phyloP scores from a whole-genome alignment of 2,888 invertebrate species.

The Rhingia rostrata region DNA sequence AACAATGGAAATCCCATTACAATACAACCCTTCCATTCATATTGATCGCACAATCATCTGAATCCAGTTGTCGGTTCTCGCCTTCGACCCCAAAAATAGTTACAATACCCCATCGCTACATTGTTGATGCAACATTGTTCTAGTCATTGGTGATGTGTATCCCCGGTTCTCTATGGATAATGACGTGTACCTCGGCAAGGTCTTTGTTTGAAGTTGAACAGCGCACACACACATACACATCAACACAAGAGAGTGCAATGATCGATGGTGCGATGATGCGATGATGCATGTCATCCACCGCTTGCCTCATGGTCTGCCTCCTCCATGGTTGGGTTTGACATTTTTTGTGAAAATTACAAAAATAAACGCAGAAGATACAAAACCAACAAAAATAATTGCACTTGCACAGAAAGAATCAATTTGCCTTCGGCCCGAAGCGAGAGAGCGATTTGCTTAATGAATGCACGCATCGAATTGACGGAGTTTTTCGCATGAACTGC shows the following conservation, averaged over 20 bases:
- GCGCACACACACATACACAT: neutral
- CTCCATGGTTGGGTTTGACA: slow-evolving; percentile 27
- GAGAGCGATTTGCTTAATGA: slow-evolving; percentile 54
- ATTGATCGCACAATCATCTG: too few species aligned
- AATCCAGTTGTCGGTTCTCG: too few species aligned
- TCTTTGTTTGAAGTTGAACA: slow-evolving; percentile 21
- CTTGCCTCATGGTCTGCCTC: neutral
- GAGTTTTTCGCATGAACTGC: slow-evolving; percentile 33
- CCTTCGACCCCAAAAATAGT: too few species aligned
- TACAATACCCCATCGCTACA: too few species aligned
- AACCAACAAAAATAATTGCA: neutral
- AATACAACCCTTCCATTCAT: too few species aligned
- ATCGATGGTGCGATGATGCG: slow-evolving; percentile 64
- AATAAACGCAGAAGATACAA: slow-evolving; percentile 43
- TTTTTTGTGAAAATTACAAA: slow-evolving; percentile 64
- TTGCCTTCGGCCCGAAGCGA: slow-evolving; percentile 18
- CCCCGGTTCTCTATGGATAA: neutral
- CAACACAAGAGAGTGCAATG: slow-evolving; percentile 49
- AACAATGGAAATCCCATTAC: too few species aligned
- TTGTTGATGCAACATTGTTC: too few species aligned
- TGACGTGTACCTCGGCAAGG: slow-evolving; percentile 9
- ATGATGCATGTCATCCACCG: slow-evolving; percentile 60
- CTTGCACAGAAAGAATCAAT: slow-evolving; percentile 19
- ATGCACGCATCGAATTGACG: slow-evolving; percentile 53
- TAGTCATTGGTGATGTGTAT: too few species aligned